These are phyloP conservation scores for Epiblema foenella DNA, from an alignment of 2,888 invertebrate species.

Conservation along the genomic window DNA sequence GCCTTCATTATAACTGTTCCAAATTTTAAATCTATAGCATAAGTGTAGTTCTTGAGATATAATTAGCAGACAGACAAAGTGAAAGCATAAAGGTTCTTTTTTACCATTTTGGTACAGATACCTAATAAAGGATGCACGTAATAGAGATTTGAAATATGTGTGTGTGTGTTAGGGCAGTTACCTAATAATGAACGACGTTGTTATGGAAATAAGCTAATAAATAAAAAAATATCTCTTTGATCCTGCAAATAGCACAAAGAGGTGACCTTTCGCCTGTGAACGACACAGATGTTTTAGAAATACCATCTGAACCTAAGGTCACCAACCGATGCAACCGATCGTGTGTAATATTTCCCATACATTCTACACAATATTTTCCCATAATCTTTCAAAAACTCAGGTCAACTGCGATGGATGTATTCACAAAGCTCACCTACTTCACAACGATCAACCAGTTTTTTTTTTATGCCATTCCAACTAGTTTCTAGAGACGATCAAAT, in stretches of 20 bases:
- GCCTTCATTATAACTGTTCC: too few species aligned
- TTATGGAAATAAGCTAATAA: neutral
- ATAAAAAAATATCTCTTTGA: too few species aligned
- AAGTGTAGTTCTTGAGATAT: too few species aligned
- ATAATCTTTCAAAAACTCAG: conserved; percentile 24
- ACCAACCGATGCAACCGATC: neutral
- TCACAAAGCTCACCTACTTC: neutral
- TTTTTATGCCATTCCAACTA: too few species aligned
- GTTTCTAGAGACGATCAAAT: too few species aligned
- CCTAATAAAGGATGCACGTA: too few species aligned
- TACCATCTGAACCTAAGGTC: neutral
- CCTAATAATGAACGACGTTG: neutral
- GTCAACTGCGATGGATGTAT: neutral
- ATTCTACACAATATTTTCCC: conserved; percentile 13
- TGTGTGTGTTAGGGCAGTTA: too few species aligned
- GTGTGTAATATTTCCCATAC: conserved; percentile 21
- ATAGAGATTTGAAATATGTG: too few species aligned
- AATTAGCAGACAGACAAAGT: too few species aligned
- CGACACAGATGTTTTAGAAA: neutral
- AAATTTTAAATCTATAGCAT: too few species aligned
- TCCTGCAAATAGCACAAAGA: neutral
- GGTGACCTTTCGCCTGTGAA: neutral
- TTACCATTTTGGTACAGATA: too few species aligned
- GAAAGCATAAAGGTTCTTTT: too few species aligned
- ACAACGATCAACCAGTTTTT: neutral